These are phyloP conservation scores for Diacarnus erythraeanus DNA, from an alignment of 37 sponge, comb jelly and placozoan genomes.

Conservation along the genomic window DNA sequence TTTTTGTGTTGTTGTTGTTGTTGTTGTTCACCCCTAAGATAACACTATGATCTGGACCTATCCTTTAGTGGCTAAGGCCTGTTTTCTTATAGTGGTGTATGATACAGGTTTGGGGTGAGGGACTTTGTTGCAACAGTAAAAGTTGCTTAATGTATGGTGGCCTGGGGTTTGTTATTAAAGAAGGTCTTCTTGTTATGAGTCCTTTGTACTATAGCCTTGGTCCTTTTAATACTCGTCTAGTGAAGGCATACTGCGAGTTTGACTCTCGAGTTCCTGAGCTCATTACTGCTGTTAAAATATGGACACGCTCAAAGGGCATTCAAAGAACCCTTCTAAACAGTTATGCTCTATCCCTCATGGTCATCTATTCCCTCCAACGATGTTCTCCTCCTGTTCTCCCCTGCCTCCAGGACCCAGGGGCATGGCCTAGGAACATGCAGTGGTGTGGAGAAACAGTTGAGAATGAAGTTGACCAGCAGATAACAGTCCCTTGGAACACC, in stretches of 20 bases:
- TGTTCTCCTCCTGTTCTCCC: slow-evolving; percentile 60
- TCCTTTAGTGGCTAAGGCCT: too few relatives aligned
- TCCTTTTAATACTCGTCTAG: slow-evolving; percentile 39
- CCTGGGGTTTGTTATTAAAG: too few relatives aligned
- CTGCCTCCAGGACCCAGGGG: slow-evolving; percentile 57
- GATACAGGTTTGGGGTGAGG: too few relatives aligned
- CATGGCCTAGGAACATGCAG: slow-evolving; percentile 65
- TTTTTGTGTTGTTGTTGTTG: too few relatives aligned
- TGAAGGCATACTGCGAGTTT: slow-evolving; percentile 50
- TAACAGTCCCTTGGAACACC: slow-evolving; percentile 13
- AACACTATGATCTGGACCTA: too few relatives aligned
- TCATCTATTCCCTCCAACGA: slow-evolving; percentile 52
- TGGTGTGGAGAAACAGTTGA: slow-evolving; percentile 32
- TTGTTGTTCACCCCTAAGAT: too few relatives aligned
- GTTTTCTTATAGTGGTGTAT: too few relatives aligned
- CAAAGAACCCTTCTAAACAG: slow-evolving; percentile 35
- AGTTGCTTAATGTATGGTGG: too few relatives aligned
- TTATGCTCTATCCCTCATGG: slow-evolving; percentile 60
- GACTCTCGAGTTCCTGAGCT: slow-evolving; percentile 34
- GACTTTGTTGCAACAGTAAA: too few relatives aligned
- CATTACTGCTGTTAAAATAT: slow-evolving; percentile 13
- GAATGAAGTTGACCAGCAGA: not conserved
- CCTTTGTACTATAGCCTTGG: slow-evolving; percentile 55
- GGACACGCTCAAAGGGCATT: slow-evolving; percentile 24
- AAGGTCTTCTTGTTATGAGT: too few relatives aligned